Evolutionary conservation across 2,797 vertebrate species (phyloP).

Genomic region (Eutrigla gurnardus): DNA sequence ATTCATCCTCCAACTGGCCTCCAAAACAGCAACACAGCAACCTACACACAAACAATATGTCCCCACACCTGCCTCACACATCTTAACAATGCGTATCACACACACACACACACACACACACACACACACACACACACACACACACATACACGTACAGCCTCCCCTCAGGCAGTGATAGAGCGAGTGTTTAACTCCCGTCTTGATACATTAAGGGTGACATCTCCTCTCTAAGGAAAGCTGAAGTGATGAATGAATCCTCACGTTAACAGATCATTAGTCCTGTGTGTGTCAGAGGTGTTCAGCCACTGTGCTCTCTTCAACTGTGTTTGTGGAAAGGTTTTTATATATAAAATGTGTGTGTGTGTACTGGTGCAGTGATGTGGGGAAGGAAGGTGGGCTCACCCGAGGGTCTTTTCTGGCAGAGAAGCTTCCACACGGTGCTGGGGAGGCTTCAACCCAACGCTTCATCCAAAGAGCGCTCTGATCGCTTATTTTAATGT

Average conservation of each 20-base stretch:
- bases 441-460: too few relatives aligned
- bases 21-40: background rate
- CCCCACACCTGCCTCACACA: background rate
- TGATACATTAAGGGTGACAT: slow-evolving; percentile 39
- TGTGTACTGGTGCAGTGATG: too few relatives aligned
- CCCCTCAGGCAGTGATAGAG: slow-evolving; percentile 51
- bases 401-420: too few relatives aligned
- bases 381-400: too few relatives aligned
- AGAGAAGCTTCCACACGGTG: too few relatives aligned
- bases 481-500: too few relatives aligned
- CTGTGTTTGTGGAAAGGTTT: too few relatives aligned
- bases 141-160: background rate
- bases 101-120: too few relatives aligned
- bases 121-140: slow-evolving; percentile 20
- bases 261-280: slow-evolving; percentile 43
- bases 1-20: background rate
- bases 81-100: too few relatives aligned
- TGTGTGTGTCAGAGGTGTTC: slow-evolving; percentile 13
- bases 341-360: too few relatives aligned
- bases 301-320: background rate
- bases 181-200: slow-evolving; percentile 44
- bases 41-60: background rate
- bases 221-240: slow-evolving; percentile 33
- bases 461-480: too few relatives aligned
- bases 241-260: slow-evolving; percentile 45